phyloP scores from a whole-genome alignment of 2,797 vertebrate species.

The Cichlasoma orientale region DNA sequence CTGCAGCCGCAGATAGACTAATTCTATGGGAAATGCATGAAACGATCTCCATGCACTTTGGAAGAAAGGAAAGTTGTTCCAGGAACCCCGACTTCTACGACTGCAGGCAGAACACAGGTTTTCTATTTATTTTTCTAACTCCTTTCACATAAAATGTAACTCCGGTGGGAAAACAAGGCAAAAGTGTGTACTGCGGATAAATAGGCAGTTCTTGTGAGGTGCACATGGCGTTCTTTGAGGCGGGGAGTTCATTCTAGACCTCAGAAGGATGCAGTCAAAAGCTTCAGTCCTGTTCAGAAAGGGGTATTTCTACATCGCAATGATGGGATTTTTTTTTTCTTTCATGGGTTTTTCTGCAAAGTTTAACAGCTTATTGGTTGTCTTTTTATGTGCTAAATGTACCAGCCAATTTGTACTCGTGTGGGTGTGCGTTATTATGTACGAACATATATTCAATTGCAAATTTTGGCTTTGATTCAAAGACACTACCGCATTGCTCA shows the following conservation, averaged over 20 bases:
- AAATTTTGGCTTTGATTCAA: conserved; percentile 24
- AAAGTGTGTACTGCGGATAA: neutral
- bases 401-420: neutral
- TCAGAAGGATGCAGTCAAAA: neutral
- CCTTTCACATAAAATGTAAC: neutral
- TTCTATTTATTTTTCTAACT: neutral
- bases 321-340: neutral
- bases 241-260: neutral
- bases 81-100: neutral
- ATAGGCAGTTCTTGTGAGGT: neutral
- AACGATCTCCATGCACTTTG: no score
- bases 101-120: neutral
- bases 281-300: neutral
- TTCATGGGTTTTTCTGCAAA: neutral
- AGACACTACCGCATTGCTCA: neutral
- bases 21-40: no score
- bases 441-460: neutral
- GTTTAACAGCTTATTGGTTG: neutral
- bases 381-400: neutral
- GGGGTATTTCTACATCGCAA: neutral
- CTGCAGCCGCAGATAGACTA: no score
- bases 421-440: neutral
- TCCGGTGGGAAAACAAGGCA: neutral
- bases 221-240: neutral
- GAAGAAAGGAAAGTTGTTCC: neutral